Evolutionary conservation across 2,797 vertebrate species (phyloP), one percentile per base, ranked within the genome.

Genomic region (Petrocephalus schoutedeni): DNA sequence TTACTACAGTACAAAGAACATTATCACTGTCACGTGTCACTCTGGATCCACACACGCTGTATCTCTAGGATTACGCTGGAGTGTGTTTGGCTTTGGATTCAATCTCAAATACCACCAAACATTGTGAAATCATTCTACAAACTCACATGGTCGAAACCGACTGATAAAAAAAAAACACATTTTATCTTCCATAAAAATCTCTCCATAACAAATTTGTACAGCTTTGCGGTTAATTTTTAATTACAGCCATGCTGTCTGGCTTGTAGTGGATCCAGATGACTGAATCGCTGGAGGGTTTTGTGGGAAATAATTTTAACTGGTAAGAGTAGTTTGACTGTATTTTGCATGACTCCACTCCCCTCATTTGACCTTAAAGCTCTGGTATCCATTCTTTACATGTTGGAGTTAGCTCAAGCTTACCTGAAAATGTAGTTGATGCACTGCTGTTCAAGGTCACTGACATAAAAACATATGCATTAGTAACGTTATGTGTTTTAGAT

Each of bases 361-460:
- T 10, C 9, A 6, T 12, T 53, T 45, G 32, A 45, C 36, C 71
- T 77, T n/a, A 77, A 77, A n/a, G 71, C 5, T 41, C 36, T 77
- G 71, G 36, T 77, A 19, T 45, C 36, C 36, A 41, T 45, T 77
- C 36, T 36, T 16, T 77, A 41, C 14, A n/a, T 77, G 71, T 28
- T 23, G 51, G n/a, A 49, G 45, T 21, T 3, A 87, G 4, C 32
- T 12, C n/a, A 49, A 88, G 19, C 94, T 96, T 96, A 99, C 98
- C 98, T 99, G 96, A 96, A 97, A 90, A 97, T 36, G 91, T 98
- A 99, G 95, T 99, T 99, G 89, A 99, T 94, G 90, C 97, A 98
- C 90, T 98, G 98, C 91, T 98, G 97, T 89, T 98, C 98, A 90
- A 98, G 93, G 90, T 98, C 97, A 94, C 98, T 99, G 89, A 59